Percentiles rank a stretch among this genome's conserved stretches.
Evolutionary conservation across 2,888 invertebrate species (phyloP).

Genomic region (Rhorus exstirpatorius): DNA sequence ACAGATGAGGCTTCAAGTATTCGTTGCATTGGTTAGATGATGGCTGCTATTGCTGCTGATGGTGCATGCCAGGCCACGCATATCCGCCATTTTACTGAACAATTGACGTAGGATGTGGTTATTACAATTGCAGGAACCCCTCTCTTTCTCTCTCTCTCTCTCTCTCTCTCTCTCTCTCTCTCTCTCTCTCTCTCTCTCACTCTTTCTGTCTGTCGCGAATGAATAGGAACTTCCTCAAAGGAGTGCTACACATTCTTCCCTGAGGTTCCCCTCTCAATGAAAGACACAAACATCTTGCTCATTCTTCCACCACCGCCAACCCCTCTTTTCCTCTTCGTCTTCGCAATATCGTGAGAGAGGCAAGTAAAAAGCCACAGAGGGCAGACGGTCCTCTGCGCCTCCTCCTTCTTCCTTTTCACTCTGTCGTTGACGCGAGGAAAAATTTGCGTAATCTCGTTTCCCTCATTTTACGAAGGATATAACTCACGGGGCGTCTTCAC

Average conservation of each 20-base stretch:
- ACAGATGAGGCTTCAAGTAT: constrained; percentile 33
- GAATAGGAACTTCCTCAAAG: constrained; percentile 81
- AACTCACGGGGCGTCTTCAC: not conserved
- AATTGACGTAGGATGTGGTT: constrained; percentile 83
- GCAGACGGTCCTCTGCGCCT: constrained; percentile 85
- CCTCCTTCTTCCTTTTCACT: constrained; percentile 86
- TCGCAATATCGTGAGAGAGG: constrained; percentile 40
- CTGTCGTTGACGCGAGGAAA: constrained; percentile 82
- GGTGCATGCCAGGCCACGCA: constrained; percentile 72
- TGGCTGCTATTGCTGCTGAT: constrained; percentile 67
- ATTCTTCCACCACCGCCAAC: constrained; percentile 85
- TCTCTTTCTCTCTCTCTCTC: constrained; percentile 32
- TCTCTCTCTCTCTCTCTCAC: constrained; percentile 39
- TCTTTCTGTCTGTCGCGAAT: constrained; percentile 68
- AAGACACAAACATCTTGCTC: constrained; percentile 56
- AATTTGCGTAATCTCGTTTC: constrained; percentile 59
- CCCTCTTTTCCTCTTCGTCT: constrained; percentile 86
- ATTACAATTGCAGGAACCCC: constrained; percentile 82
- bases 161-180: constrained; percentile 40
- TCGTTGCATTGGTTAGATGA: constrained; percentile 60
- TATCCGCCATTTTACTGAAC: constrained; percentile 80
- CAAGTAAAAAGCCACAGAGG: constrained; percentile 23
- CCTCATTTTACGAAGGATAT: constrained; percentile 22
- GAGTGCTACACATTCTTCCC: constrained; percentile 32
- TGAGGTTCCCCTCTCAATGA: constrained; percentile 34